Base-by-base conservation (phyloP, 2,888 invertebrate genomes). In the Chrysomela aeneicollis region DNA sequence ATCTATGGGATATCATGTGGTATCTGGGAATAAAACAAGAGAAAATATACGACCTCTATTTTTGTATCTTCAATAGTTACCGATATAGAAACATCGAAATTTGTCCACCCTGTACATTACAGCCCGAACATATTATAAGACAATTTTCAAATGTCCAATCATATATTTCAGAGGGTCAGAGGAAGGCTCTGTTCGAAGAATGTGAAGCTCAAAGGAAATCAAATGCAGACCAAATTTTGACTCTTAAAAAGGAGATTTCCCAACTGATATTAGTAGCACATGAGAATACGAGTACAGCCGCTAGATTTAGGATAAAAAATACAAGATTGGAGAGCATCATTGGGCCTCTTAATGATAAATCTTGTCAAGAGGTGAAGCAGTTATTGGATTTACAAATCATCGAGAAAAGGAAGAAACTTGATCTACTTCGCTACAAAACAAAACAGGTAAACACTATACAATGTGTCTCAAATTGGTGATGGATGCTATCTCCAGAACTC, bases 161-260 rank as follows among this genome's bases (percentile, higher is more conserved):
- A 2, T 42, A 32, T 19, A n/a, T 69, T 71, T 51, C 61, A 76
- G 94, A 94, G 88, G 93, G 94, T 9, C 93, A 93, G 83, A 87
- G 93, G 73, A 93, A 92, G 76, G 93, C 94, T 0, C 87, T 91
- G 66, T 92, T 89, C 73, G 93, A 93, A 79, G 92, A 93, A 79
- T 91, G 90, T 80, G 92, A 92, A 76, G 87, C 89, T 4, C 91
- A 91, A 77, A 89, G 89, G 71, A 89, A 89, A 74, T 87, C 88
- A 67, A 92, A 92, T 78, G 85, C 86, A 63, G 91, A 92, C 61
- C 87, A 89, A 62, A 91, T 94, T 68, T 81, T 86, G 22, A 86
- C 87, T 2, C 80, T 94, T 21, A 94, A 93, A 80, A 91, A 89
- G 74, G 91, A 92, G 74, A 88, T 92, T 53, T 89, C 89, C 71